phyloP scores from a whole-genome alignment of 1,140 invertebrate genomes.

The Battus philenor region DNA sequence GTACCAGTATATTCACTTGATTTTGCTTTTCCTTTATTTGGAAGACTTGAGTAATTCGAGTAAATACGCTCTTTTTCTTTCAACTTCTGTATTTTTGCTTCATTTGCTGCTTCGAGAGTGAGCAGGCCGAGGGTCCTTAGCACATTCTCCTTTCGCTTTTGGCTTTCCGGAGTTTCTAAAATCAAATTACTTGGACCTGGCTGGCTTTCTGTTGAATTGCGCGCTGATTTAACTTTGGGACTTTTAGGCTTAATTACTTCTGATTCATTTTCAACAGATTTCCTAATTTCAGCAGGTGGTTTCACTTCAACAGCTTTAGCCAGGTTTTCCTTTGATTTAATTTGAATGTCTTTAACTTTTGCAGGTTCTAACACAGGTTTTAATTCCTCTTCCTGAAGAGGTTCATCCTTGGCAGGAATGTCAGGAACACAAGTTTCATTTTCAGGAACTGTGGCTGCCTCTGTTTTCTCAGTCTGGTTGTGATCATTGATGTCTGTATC shows the following conservation, averaged over 20 bases:
- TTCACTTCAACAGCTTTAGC: constrained; percentile 15
- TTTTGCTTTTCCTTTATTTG: constrained; percentile 71
- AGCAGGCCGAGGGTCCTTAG: constrained; percentile 79
- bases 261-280: constrained; percentile 2
- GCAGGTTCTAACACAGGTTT: constrained; percentile 8
- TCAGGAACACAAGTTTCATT: constrained; percentile 8
- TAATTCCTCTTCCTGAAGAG: background rate
- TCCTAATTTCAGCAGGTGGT: background rate
- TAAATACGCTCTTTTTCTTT: constrained; percentile 79
- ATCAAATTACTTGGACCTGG: constrained; percentile 53
- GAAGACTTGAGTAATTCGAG: constrained; percentile 67
- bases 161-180: constrained; percentile 76
- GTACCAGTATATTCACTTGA: constrained; percentile 81
- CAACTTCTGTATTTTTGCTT: constrained; percentile 74
- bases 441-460: constrained; percentile 7
- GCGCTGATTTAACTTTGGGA: constrained; percentile 41
- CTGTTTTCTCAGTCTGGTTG: constrained; percentile 12
- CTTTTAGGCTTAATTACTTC: constrained; percentile 27
- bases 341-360: background rate
- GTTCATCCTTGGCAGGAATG: background rate
- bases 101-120: constrained; percentile 79
- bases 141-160: constrained; percentile 79
- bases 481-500: constrained; percentile 2
- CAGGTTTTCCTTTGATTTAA: background rate
- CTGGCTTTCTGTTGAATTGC: constrained; percentile 45